These are phyloP conservation scores for Teinopalpus imperialis DNA, from an alignment of 2,888 invertebrate species.

Conservation along the genomic window DNA sequence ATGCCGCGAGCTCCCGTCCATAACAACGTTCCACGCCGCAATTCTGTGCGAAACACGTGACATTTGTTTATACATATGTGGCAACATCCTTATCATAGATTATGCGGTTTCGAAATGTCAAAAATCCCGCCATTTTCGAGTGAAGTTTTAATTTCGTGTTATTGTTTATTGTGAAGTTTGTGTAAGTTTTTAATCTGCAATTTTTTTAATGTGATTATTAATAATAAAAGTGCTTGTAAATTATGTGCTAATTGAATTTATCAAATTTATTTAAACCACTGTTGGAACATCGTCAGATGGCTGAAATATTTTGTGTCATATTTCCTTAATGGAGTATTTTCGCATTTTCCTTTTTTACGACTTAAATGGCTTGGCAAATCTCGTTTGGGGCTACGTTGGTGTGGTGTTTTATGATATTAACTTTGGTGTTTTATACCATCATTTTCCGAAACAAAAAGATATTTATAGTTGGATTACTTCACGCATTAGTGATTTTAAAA, in stretches of 20 bases:
- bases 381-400: slow-evolving; percentile 50
- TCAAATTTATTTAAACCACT: slow-evolving; percentile 42
- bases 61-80: slow-evolving; percentile 29
- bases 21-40: slow-evolving; percentile 35
- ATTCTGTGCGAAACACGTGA: slow-evolving; percentile 30
- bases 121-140: slow-evolving; percentile 25
- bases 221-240: slow-evolving; percentile 21
- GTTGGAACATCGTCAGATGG: slow-evolving; percentile 63
- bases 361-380: slow-evolving; percentile 55
- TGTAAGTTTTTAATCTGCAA: slow-evolving; percentile 24
- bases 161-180: slow-evolving; percentile 29
- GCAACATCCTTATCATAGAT: slow-evolving; percentile 2
- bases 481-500: too few relatives aligned
- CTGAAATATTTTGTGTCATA: slow-evolving; percentile 66
- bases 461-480: too few relatives aligned
- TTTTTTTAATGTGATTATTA: slow-evolving; percentile 21
- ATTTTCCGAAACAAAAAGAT: too few relatives aligned
- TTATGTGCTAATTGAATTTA: slow-evolving; percentile 47
- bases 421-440: not conserved
- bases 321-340: slow-evolving; percentile 58
- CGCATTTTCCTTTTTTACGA: slow-evolving; percentile 58
- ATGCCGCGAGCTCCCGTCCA: slow-evolving; percentile 56
- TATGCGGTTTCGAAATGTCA: slow-evolving; percentile 13
- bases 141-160: slow-evolving; percentile 27
- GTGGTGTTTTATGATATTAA: slow-evolving; percentile 58